Evolutionary conservation across 2,113 vertebrate species (phyloP).

Genomic region (Gopherus evgoodei): DNA sequence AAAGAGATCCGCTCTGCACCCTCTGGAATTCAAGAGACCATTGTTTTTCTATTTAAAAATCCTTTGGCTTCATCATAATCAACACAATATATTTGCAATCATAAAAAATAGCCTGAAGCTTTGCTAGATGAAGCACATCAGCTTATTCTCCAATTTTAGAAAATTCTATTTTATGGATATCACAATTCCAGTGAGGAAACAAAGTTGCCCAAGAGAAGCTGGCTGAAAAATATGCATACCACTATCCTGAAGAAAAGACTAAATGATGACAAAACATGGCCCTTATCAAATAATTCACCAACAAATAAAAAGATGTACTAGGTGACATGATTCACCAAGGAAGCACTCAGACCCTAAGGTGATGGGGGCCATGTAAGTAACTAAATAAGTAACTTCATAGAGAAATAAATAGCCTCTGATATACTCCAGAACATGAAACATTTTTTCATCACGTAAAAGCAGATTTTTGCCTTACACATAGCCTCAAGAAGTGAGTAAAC

Average conservation of each 20-base stretch:
- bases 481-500: constrained; percentile 7
- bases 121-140: constrained; percentile 60
- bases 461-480: background rate
- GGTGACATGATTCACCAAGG: constrained; percentile 13
- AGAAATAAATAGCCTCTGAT: constrained; percentile 34
- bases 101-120: constrained; percentile 68
- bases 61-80: constrained; percentile 67
- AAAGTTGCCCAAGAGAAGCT: constrained; percentile 31
- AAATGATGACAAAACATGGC: constrained; percentile 52
- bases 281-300: constrained; percentile 29
- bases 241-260: constrained; percentile 27
- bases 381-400: background rate
- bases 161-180: constrained; percentile 63
- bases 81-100: constrained; percentile 67
- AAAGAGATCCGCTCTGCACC: background rate
- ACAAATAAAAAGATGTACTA: constrained; percentile 16
- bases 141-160: constrained; percentile 65
- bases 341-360: background rate
- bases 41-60: constrained; percentile 52
- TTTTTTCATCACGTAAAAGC: background rate
- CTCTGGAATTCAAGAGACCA: constrained; percentile 18
- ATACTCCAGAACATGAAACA: background rate
- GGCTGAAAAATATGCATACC: constrained; percentile 12
- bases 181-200: constrained; percentile 25
- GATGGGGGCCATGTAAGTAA: constrained; percentile 2